phyloP scores from a whole-genome alignment of 92 coral and sea anemone genomes.

The Epizoanthus ramosus region DNA sequence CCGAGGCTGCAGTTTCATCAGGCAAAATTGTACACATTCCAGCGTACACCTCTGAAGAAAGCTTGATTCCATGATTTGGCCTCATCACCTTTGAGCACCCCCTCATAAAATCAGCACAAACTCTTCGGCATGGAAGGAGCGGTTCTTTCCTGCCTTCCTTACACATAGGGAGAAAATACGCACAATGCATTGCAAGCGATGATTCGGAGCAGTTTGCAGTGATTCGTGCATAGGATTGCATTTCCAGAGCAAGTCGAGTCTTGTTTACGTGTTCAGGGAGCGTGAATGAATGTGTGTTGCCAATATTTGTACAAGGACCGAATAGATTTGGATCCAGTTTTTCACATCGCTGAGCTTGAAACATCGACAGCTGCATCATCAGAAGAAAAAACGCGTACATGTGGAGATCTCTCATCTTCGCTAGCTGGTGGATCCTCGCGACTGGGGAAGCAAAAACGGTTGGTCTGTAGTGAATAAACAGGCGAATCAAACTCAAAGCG shows the following conservation, averaged over 20 bases:
- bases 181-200: constrained; percentile 39
- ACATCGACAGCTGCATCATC: neutral
- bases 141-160: constrained; percentile 24
- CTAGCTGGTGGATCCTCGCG: too few species aligned
- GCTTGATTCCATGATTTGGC: constrained; percentile 28
- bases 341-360: constrained; percentile 31
- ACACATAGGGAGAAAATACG: constrained; percentile 39
- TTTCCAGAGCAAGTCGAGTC: neutral
- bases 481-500: too few species aligned
- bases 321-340: constrained; percentile 23
- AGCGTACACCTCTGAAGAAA: constrained; percentile 27
- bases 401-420: too few species aligned
- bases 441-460: too few species aligned
- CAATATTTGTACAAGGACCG: constrained; percentile 36
- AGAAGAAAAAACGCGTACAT: too few species aligned
- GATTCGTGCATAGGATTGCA: constrained; percentile 14
- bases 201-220: constrained; percentile 22
- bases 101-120: constrained; percentile 32
- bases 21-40: constrained; percentile 41
- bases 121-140: constrained; percentile 23
- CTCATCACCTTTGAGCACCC: constrained; percentile 11
- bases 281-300: constrained; percentile 20
- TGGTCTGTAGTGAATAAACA: too few species aligned
- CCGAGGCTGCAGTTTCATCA: constrained; percentile 15
- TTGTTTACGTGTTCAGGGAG: constrained; percentile 36